A percentile compares a stretch with the other conserved stretches of the same genome.
phyloP scores from a whole-genome alignment of 2,888 invertebrate genomes.

The Drosophila emarginata region DNA sequence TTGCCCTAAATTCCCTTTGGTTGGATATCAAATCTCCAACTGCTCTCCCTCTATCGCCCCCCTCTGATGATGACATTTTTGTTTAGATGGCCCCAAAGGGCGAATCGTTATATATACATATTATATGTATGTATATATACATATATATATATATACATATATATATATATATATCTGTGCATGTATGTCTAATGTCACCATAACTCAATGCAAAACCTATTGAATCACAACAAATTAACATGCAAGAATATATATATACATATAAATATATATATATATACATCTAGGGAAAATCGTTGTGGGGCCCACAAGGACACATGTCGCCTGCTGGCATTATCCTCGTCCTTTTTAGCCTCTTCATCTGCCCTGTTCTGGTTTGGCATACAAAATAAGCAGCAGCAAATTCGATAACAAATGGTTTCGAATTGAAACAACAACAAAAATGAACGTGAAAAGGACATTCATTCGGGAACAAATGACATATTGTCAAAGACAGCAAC shows the following conservation, averaged over 20 bases:
- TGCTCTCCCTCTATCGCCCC: background rate
- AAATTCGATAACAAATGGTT: constrained; percentile 77
- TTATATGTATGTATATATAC: constrained; percentile 12
- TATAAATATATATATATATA: background rate
- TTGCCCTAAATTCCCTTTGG: constrained; percentile 3
- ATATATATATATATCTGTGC: constrained; percentile 15
- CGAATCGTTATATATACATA: constrained; percentile 11
- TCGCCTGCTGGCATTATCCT: constrained; percentile 37
- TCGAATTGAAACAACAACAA: constrained; percentile 65
- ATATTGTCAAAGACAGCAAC: constrained; percentile 66
- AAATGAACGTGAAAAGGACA: constrained; percentile 51
- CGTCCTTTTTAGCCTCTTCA: constrained; percentile 1
- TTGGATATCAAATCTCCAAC: constrained; percentile 21
- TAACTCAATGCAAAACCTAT: constrained; percentile 71
- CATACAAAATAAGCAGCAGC: constrained; percentile 67
- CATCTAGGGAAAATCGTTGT: constrained; percentile 3
- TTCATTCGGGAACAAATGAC: constrained; percentile 67
- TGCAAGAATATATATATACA: constrained; percentile 46
- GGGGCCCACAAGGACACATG: constrained; percentile 45
- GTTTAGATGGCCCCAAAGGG: constrained; percentile 14
- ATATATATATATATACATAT: constrained; percentile 9
- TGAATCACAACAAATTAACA: constrained; percentile 76
- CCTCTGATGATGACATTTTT: background rate
- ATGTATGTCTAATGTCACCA: constrained; percentile 59
- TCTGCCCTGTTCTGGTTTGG: constrained; percentile 39